Conservation (phyloP, 1,140 invertebrate genomes). For the Macrobrachium rosenbergii region DNA sequence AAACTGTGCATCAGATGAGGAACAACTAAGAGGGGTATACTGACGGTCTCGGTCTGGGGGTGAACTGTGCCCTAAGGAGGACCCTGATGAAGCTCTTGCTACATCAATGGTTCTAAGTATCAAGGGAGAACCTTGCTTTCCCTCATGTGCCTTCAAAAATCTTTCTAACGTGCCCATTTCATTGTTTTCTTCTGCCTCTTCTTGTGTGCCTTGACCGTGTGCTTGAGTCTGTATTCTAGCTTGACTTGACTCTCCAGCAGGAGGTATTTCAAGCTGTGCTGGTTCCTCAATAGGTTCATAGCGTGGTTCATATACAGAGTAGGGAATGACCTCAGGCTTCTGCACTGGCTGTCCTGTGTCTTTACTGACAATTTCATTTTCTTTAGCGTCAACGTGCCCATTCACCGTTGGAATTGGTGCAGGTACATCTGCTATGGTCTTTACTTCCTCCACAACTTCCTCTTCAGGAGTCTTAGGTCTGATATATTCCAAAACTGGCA, state of each 20-base stretch:
- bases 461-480: slow-evolving; percentile 40
- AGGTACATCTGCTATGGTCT: slow-evolving; percentile 34
- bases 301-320: slow-evolving; percentile 46
- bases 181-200: not conserved
- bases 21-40: slow-evolving; percentile 63
- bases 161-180: not conserved
- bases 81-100: slow-evolving; percentile 51
- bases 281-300: slow-evolving; percentile 47
- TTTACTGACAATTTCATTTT: not conserved
- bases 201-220: not conserved
- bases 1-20: slow-evolving; percentile 65
- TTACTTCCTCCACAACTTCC: slow-evolving; percentile 28
- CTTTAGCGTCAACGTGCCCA: not conserved
- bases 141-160: slow-evolving; percentile 17
- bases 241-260: not conserved
- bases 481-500: slow-evolving; percentile 46
- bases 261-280: not conserved
- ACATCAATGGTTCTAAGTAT: slow-evolving; percentile 23
- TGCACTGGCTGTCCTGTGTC: too few species aligned
- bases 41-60: slow-evolving; percentile 59
- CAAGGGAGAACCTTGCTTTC: not conserved
- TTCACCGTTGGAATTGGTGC: not conserved
- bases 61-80: slow-evolving; percentile 47
- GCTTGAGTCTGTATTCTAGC: not conserved
- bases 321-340: not conserved